Evolutionary conservation across 2,113 vertebrate genomes (phyloP), one percentile per base, ranked within the genome.

Genomic region (Petromus typicus): DNA sequence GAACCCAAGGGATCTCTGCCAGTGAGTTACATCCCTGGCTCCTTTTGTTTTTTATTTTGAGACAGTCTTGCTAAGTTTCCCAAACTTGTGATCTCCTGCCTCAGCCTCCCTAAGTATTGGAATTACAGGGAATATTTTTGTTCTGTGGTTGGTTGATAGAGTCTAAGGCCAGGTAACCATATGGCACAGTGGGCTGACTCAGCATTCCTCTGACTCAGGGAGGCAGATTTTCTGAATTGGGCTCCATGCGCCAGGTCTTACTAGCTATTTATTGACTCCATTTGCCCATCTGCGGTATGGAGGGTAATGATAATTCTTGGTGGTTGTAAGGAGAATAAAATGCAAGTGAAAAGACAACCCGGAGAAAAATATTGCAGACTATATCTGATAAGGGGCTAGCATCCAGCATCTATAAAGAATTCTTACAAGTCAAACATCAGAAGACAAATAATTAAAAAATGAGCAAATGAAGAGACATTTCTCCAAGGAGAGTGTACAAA

Each of bases 311-410:
- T 16, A 30, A 18, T 64, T n/a, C 6, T 18, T 40, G n/a, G 13
- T 80, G 66, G 4, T 80, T 20, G 11, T 64, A 40, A 94, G 45
- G 30, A 79, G 71, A 92, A 73, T 92, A 59, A 94, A 80, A 75
- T 43, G 5, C 30, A 84, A 95, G 18, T 80, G 67, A 83, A 45
- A 80, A 79, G 43, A 37, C 12, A 75, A 18, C 30, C n/a, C 18
- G 87, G 64, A 79, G 57, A 57, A 83, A 66, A 82, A 78, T 67
- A 75, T 73, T 90, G 27, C 11, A 89, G 69, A 73, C 71, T n/a
- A 14, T 81, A 32, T 93, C 78, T 81, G 59, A 34, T 86, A 56
- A 75, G 30, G 12, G 20, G 40, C 16, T 82, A 64, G 18, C 12
- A n/a, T 59, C 57, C 30, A 61, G 40, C 84, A 59, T 45, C 85